Evolutionary conservation across 2,888 invertebrate species (phyloP).

Genomic region (Zygogramma bicolorata): DNA sequence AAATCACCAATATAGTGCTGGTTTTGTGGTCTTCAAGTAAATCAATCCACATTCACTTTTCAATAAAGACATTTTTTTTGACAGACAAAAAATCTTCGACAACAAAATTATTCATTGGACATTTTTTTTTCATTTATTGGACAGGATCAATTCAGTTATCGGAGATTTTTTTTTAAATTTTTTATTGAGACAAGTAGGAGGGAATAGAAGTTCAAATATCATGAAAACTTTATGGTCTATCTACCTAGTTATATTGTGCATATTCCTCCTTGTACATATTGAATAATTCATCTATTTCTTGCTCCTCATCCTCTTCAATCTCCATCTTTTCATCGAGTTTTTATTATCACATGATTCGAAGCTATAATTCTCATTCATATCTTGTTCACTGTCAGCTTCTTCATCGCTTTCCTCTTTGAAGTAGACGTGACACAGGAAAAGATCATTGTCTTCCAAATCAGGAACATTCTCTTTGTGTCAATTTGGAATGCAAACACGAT

Average conservation of each 20-base stretch:
- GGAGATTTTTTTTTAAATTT: too few species aligned
- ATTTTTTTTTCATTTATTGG: neutral
- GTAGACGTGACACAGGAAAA: slow-evolving; percentile 18
- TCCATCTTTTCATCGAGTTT: neutral
- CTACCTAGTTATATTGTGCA: neutral
- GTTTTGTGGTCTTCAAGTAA: too few species aligned
- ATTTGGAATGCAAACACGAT: slow-evolving; percentile 18
- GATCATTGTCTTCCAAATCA: slow-evolving; percentile 17
- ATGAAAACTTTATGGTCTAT: neutral
- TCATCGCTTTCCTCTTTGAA: slow-evolving; percentile 14
- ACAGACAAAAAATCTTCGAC: neutral
- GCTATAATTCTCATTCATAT: neutral
- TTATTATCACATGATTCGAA: neutral
- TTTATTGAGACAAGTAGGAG: neutral
- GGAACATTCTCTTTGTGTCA: slow-evolving; percentile 11
- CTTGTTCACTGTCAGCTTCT: neutral
- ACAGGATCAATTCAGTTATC: too few species aligned
- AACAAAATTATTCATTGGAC: neutral
- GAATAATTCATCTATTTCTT: neutral
- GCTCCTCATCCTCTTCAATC: neutral
- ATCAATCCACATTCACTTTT: too few species aligned
- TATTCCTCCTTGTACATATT: neutral
- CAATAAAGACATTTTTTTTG: too few species aligned
- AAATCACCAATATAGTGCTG: too few species aligned
- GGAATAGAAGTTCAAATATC: neutral